Evolutionary conservation across 92 coral and sea anemone genomes (phyloP).

Genomic region (Phenganax marumi): DNA sequence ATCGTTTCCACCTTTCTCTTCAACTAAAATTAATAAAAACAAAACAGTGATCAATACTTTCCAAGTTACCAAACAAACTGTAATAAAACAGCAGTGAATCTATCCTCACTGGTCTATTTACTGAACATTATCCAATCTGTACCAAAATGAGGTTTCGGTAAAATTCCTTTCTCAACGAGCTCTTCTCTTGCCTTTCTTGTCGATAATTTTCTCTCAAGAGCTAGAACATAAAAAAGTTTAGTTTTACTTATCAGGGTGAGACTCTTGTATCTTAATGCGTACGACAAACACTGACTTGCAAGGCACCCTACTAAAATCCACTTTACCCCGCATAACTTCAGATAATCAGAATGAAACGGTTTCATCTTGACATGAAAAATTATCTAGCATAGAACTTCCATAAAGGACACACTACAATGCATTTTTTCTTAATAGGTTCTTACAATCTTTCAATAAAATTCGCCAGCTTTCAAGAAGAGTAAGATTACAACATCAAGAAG

Average conservation of each 20-base stretch:
- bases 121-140: neutral
- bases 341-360: too few relatives aligned
- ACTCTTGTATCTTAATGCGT: neutral
- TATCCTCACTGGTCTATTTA: neutral
- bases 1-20: neutral
- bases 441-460: too few relatives aligned
- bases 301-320: neutral
- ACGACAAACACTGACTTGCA: neutral
- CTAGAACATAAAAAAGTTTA: conserved; percentile 31
- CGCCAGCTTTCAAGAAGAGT: too few relatives aligned
- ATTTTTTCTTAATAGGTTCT: too few relatives aligned
- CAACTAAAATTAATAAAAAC: neutral
- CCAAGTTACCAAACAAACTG: neutral
- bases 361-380: too few relatives aligned
- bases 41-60: neutral
- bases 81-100: too few relatives aligned
- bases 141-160: conserved; percentile 43
- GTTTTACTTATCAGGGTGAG: neutral
- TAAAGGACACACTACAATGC: too few relatives aligned
- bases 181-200: conserved; percentile 83
- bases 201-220: conserved; percentile 84
- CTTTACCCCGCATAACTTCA: too few relatives aligned
- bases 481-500: too few relatives aligned
- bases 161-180: conserved; percentile 76
- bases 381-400: too few relatives aligned